A percentile compares a stretch with the other conserved stretches of the same genome.
phyloP scores from a whole-genome alignment of 2,797 vertebrate species.

The Chloroceryle inda region DNA sequence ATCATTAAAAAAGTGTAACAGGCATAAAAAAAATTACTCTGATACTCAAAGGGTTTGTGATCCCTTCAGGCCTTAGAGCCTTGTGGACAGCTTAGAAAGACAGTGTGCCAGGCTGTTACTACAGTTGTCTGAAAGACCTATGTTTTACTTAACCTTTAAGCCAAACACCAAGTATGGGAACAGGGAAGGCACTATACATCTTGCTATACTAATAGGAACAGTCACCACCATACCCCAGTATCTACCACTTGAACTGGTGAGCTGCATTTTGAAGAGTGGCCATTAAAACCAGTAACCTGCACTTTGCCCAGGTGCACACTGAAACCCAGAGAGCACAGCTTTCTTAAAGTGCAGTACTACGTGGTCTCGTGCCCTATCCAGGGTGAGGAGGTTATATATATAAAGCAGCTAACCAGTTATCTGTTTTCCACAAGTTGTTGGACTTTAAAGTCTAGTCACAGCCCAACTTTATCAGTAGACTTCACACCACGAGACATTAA shows the following conservation, averaged over 20 bases:
- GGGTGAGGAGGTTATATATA: neutral
- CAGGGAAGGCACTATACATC: neutral
- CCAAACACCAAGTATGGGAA: neutral
- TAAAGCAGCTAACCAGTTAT: fast-evolving
- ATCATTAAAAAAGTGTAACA: fast-evolving
- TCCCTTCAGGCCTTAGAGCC: neutral
- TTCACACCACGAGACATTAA: neutral
- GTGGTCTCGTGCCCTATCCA: neutral
- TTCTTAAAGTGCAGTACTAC: neutral
- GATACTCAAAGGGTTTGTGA: neutral
- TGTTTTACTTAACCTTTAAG: neutral
- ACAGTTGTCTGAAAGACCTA: neutral
- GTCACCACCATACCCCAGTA: fast-evolving
- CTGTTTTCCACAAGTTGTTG: neutral
- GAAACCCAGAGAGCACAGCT: fast-evolving
- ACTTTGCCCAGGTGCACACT: fast-evolving
- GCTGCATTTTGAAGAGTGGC: neutral
- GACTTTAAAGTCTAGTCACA: neutral
- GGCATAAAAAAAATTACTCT: neutral
- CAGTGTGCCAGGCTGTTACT: neutral
- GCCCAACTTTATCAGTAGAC: neutral
- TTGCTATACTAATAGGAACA: neutral
- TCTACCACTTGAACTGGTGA: neutral
- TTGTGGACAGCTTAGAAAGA: neutral
- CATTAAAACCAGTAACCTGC: neutral